Base-by-base conservation (phyloP, 1,140 invertebrate genomes). In the Drosophila albomicans region DNA sequence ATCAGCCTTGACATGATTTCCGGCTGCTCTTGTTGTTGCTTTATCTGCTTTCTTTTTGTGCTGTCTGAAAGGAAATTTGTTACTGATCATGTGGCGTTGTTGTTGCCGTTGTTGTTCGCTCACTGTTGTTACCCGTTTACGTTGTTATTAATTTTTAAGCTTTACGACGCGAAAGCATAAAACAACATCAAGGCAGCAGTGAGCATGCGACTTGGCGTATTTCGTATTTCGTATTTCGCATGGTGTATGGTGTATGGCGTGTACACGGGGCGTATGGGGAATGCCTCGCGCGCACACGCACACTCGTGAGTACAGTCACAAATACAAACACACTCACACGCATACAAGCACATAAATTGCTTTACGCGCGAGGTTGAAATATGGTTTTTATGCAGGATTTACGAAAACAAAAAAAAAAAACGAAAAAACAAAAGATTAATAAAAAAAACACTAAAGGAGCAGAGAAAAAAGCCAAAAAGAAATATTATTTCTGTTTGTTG, bases 1-100 rank as follows among this genome's bases (percentile, higher is more conserved):
- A 82, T 79, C 80, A 78, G 75, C 82, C 82, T 85, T 87, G 82
- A 85, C 82, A 85, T 81, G 82, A 78, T 82, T 78, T 74, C 67
- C 69, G 70, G 32, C 57, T 62, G 38, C 5, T 16, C 28, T 16
- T 57, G 25, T 35, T 52, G 10, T 38, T 54, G 28, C 13, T 35
- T 32, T 13, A 35, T 20, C 16, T 52, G 28, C 38, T 52, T 43
- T 28, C 38, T 13, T 25, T 35, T 49, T 58, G 46, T 54, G 10
- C 49, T 57, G 51, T 70, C 79, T 75, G 48, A 64, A 49, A 45
- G 57, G 41, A 69, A 75, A 79, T 68, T 67, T 79, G 57, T 58
- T 67, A 71, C 71, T 71, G 64, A 63, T 82, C 56, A 70, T 70
- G 64, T 65, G 62, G 16, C 1, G 16, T 35, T 58, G 43, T 16